Evolutionary conservation across 2,888 invertebrate genomes (phyloP).

Genomic region (Erynnis tages): DNA sequence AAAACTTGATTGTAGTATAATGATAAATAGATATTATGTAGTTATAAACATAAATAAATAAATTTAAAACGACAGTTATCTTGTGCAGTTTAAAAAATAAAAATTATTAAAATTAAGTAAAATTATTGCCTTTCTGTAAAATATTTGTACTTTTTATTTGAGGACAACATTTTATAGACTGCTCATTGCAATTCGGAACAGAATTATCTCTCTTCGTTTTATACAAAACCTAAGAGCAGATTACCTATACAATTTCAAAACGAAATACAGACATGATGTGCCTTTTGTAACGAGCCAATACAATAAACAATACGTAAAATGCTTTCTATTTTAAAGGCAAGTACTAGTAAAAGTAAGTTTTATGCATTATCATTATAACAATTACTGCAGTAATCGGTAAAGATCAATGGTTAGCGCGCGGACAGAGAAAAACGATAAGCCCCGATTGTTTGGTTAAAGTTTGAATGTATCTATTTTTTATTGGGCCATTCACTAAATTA

Average conservation of each 20-base stretch:
- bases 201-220: not conserved
- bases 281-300: conserved; percentile 49
- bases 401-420: conserved; percentile 55
- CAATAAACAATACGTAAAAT: conserved; percentile 51
- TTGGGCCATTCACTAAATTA: conserved; percentile 67
- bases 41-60: too few relatives aligned
- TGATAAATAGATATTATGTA: too few relatives aligned
- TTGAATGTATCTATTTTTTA: conserved; percentile 55
- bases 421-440: conserved; percentile 51
- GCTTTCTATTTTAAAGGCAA: conserved; percentile 56
- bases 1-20: too few relatives aligned
- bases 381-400: conserved; percentile 49
- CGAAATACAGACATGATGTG: conserved; percentile 40
- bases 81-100: too few relatives aligned
- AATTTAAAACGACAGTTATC: too few relatives aligned
- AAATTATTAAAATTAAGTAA: too few relatives aligned
- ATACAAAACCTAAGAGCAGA: not conserved
- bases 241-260: not conserved
- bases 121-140: too few relatives aligned
- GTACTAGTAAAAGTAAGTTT: conserved; percentile 57
- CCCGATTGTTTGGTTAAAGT: conserved; percentile 56
- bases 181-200: not conserved
- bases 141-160: too few relatives aligned
- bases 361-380: conserved; percentile 61
- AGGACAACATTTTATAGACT: too few relatives aligned